phyloP scores from a whole-genome alignment of 1,140 invertebrate species.

The Drosophila subpulchrella region DNA sequence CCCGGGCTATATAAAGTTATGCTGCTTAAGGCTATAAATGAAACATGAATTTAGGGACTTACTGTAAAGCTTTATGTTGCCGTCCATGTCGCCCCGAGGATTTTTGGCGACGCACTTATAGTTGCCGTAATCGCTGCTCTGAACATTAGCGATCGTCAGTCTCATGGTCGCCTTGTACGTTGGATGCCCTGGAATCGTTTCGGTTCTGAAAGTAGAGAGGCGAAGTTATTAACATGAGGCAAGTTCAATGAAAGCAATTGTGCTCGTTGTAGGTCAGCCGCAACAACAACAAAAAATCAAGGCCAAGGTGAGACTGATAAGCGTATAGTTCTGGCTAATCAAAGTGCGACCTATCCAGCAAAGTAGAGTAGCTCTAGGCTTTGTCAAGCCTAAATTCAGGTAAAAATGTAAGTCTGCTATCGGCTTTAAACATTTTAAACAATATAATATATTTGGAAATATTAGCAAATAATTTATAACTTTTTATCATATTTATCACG shows the following conservation, averaged over 20 bases:
- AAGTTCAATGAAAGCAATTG: conserved; percentile 76
- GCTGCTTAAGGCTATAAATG: conserved; percentile 18
- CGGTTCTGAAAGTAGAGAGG: conserved; percentile 84
- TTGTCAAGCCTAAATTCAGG: background rate
- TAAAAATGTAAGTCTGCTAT: too few species aligned
- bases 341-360: conserved; percentile 60
- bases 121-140: conserved; percentile 92
- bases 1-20: too few species aligned
- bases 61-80: conserved; percentile 95
- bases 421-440: background rate
- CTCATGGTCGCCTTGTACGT: conserved; percentile 94
- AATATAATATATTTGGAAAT: background rate
- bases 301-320: conserved; percentile 81
- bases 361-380: conserved; percentile 34
- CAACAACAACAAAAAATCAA: conserved; percentile 61
- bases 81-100: conserved; percentile 95
- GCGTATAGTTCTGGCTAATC: conserved; percentile 64
- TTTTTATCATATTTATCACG: too few species aligned
- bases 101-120: conserved; percentile 98
- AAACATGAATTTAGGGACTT: conserved; percentile 85
- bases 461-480: background rate
- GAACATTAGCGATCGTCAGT: conserved; percentile 90
- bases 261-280: conserved; percentile 59
- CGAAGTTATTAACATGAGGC: conserved; percentile 18
- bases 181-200: conserved; percentile 88